Evolutionary conservation across 1,140 invertebrate genomes (phyloP).

Genomic region (Drosophila arizonae): DNA sequence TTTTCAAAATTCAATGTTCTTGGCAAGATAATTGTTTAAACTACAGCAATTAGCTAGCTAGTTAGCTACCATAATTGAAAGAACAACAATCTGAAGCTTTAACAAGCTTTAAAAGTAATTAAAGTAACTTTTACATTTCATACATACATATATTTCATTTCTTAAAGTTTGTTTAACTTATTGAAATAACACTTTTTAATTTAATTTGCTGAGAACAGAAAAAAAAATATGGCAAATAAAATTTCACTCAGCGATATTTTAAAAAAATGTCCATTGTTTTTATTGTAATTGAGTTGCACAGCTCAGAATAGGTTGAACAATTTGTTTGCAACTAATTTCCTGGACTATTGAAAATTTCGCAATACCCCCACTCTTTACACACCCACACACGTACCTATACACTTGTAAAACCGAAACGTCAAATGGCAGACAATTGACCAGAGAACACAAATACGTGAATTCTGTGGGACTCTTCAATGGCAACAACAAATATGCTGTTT

Average conservation of each 20-base stretch:
- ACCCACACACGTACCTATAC: slow-evolving; percentile 3
- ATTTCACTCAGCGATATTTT: slow-evolving; percentile 9
- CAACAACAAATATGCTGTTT: slow-evolving; percentile 40
- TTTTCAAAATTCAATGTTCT: too few species aligned
- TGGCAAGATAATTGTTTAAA: too few species aligned
- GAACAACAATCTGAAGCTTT: too few species aligned
- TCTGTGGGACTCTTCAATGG: slow-evolving; percentile 38
- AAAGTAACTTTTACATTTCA: too few species aligned
- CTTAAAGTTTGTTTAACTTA: not conserved
- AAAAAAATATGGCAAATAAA: not conserved
- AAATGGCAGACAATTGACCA: slow-evolving; percentile 61
- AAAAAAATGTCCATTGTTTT: slow-evolving; percentile 23
- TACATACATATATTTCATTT: too few species aligned
- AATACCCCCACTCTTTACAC: slow-evolving; percentile 11
- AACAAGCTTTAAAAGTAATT: too few species aligned
- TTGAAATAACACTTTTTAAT: too few species aligned
- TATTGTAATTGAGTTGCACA: slow-evolving; percentile 11
- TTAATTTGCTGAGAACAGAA: not conserved
- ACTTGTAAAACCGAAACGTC: slow-evolving; percentile 33
- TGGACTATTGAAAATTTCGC: slow-evolving; percentile 40
- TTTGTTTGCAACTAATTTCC: slow-evolving; percentile 55
- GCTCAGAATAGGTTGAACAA: slow-evolving; percentile 12
- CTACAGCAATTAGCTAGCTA: too few species aligned
- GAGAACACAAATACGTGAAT: slow-evolving; percentile 60
- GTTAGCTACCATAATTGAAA: too few species aligned